Evolutionary conservation across 2,113 vertebrate genomes (phyloP).

Genomic region (Arenaria interpres): DNA sequence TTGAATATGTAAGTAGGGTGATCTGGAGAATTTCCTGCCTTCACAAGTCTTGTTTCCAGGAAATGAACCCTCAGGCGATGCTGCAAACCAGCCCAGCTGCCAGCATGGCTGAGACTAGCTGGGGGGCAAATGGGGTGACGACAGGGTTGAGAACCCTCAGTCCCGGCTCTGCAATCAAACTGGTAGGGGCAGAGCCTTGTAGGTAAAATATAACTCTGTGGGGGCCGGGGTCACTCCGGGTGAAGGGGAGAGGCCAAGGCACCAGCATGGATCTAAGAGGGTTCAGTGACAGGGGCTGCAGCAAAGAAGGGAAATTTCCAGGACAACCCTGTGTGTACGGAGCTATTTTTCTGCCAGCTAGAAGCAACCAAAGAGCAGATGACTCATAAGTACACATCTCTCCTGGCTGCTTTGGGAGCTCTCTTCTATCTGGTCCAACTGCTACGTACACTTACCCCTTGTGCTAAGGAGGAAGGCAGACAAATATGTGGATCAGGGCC

Average conservation of each 20-base stretch:
- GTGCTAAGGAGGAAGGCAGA: conserved; percentile 5
- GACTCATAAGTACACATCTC: not conserved
- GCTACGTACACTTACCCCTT: not conserved
- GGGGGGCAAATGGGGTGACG: not conserved
- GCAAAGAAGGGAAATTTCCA: conserved; percentile 11
- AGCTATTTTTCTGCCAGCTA: not conserved
- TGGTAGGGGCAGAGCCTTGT: not conserved
- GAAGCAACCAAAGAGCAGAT: conserved; percentile 1
- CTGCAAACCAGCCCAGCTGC: not conserved
- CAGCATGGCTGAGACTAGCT: not conserved
- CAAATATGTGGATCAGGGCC: not conserved
- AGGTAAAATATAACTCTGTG: not conserved
- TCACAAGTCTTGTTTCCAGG: not conserved
- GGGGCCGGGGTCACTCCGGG: not conserved
- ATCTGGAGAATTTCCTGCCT: not conserved
- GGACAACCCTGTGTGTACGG: not conserved
- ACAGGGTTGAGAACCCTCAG: not conserved
- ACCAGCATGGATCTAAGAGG: not conserved
- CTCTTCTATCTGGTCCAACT: not conserved
- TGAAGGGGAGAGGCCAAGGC: not conserved
- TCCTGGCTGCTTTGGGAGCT: not conserved
- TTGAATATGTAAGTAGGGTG: not conserved
- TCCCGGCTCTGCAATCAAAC: not conserved
- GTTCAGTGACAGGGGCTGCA: not conserved
- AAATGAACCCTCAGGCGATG: not conserved